Evolutionary conservation across 2,888 invertebrate species (phyloP).

Genomic region (Amphipoea oculea): DNA sequence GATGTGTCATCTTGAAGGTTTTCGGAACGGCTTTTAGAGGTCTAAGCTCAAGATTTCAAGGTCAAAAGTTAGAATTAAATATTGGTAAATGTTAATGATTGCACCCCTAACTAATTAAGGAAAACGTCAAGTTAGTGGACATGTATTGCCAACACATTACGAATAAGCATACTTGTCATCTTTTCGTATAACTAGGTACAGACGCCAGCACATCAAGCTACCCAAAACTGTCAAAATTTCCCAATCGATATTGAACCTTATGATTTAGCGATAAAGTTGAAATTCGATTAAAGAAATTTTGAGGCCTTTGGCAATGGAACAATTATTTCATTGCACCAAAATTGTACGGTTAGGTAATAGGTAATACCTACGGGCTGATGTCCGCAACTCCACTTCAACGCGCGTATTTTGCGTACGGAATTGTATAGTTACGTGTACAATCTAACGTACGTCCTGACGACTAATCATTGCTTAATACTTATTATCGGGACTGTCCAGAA

Average conservation of each 20-base stretch:
- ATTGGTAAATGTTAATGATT: neutral
- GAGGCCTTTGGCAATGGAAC: neutral
- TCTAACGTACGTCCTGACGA: no score
- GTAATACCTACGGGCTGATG: no score
- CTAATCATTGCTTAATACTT: neutral
- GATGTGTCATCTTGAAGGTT: neutral
- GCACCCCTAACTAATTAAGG: neutral
- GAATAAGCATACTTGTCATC: neutral
- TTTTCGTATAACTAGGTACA: no score
- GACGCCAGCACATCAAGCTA: no score
- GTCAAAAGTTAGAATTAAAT: neutral
- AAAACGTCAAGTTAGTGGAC: neutral
- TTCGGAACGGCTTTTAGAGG: neutral
- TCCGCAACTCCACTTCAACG: no score
- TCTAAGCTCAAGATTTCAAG: neutral
- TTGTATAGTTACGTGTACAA: neutral
- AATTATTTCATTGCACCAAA: neutral
- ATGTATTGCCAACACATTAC: neutral
- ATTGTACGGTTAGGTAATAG: no score
- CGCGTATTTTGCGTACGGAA: no score
- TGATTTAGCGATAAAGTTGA: no score
- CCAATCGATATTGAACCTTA: no score
- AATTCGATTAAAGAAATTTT: no score
- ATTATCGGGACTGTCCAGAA: neutral
- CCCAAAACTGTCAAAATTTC: no score